A percentile compares a stretch with the other conserved stretches of the same genome.
phyloP scores from a whole-genome alignment of 2,797 vertebrate genomes.

The Poliocrania exsul region DNA sequence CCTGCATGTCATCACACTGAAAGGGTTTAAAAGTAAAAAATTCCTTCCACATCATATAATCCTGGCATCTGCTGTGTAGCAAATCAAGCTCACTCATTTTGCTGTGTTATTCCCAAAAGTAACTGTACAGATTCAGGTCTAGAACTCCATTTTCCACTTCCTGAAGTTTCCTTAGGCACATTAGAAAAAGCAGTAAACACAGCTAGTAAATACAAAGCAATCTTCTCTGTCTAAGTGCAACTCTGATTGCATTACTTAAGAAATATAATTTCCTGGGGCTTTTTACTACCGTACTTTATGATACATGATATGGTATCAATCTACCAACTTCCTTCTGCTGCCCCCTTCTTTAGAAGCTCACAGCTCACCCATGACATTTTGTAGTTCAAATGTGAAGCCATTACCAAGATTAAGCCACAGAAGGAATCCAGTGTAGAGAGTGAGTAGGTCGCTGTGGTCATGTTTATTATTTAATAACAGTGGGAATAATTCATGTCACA shows the following conservation, averaged over 20 bases:
- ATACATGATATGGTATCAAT: background rate
- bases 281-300: conserved; percentile 54
- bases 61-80: conserved; percentile 66
- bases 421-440: conserved; percentile 41
- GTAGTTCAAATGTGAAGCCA: conserved; percentile 42
- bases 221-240: conserved; percentile 48
- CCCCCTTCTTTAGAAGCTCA: background rate
- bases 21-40: conserved; percentile 68
- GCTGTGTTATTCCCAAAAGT: conserved; percentile 71
- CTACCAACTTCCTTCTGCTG: background rate
- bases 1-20: conserved; percentile 50
- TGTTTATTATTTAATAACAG: conserved; percentile 67
- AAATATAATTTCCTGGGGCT: conserved; percentile 53
- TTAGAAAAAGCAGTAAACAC: conserved; percentile 28
- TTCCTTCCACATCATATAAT: conserved; percentile 69
- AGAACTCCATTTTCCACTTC: conserved; percentile 59
- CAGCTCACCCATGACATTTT: background rate
- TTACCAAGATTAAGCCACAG: conserved; percentile 61
- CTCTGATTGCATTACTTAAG: conserved; percentile 54
- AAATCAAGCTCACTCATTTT: conserved; percentile 62
- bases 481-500: conserved; percentile 56
- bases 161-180: conserved; percentile 53
- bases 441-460: conserved; percentile 22
- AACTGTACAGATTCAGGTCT: conserved; percentile 36
- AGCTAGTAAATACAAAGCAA: conserved; percentile 55